These are phyloP conservation scores for Seira musarum DNA, from an alignment of 2,888 invertebrate species.

Conservation along the genomic window DNA sequence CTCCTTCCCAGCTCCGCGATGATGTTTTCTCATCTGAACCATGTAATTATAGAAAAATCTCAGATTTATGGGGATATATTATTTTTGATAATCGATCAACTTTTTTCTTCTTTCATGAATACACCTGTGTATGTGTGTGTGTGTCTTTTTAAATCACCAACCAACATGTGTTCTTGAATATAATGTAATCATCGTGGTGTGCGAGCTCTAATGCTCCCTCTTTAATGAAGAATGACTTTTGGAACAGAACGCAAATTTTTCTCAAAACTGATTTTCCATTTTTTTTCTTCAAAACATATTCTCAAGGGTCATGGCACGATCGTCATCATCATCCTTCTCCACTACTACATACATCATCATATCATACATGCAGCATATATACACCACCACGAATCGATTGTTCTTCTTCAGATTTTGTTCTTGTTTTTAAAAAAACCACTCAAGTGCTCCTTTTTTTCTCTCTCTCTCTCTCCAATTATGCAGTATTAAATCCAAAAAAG, in stretches of 20 bases:
- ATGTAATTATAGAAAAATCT: conserved; percentile 63
- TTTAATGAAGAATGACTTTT: too few relatives aligned
- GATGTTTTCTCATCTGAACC: conserved; percentile 19
- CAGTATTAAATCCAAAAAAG: not conserved
- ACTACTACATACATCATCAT: not conserved
- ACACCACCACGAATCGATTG: too few relatives aligned
- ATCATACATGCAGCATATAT: too few relatives aligned
- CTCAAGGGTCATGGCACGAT: conserved; percentile 19
- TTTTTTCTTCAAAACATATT: too few relatives aligned
- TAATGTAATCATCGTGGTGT: conserved; percentile 16
- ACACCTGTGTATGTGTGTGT: conserved; percentile 25
- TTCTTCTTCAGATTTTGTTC: conserved; percentile 6
- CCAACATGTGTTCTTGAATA: not conserved
- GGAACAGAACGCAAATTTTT: too few relatives aligned
- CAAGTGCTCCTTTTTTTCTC: not conserved
- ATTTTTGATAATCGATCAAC: conserved; percentile 63
- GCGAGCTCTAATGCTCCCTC: conserved; percentile 12
- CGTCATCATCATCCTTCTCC: conserved; percentile 27
- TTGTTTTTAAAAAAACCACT: not conserved
- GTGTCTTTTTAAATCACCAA: too few relatives aligned
- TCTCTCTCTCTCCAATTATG: not conserved
- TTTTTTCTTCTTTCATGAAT: conserved; percentile 41
- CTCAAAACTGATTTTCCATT: too few relatives aligned
- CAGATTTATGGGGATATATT: conserved; percentile 63
- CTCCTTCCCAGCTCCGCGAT: too few relatives aligned